Evolutionary conservation across 2,888 invertebrate genomes (phyloP).

Genomic region (Cheilosia impressa): DNA sequence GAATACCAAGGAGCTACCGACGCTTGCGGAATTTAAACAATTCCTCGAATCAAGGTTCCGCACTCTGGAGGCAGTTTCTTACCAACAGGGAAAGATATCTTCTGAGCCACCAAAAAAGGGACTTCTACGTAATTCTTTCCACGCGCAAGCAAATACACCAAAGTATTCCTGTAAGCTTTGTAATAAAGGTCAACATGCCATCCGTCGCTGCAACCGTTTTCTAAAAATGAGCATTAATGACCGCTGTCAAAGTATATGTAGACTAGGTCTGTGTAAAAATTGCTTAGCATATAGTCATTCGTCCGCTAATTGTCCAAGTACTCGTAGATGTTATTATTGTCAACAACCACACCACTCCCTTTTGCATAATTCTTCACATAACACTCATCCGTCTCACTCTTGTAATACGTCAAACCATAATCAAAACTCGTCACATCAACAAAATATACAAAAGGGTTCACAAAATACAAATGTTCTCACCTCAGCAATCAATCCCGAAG

Average conservation of each 20-base stretch:
- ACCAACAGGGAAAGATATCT: not conserved
- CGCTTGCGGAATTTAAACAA: not conserved
- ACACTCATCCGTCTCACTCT: not conserved
- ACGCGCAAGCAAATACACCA: not conserved
- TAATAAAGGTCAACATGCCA: not conserved
- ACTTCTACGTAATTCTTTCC: not conserved
- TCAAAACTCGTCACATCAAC: not conserved
- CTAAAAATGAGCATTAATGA: slow-evolving; percentile 4
- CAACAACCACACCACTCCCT: slow-evolving; percentile 12
- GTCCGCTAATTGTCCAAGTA: slow-evolving; percentile 6
- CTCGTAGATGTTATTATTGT: not conserved
- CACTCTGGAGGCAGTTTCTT: not conserved
- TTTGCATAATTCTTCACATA: not conserved
- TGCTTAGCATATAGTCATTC: not conserved
- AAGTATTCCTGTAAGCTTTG: slow-evolving; percentile 6
- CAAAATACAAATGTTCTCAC: not conserved
- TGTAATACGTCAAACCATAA: not conserved
- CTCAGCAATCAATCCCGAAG: not conserved
- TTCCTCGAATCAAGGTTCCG: not conserved
- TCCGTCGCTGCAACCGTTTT: not conserved
- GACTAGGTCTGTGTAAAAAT: not conserved
- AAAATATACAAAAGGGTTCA: not conserved
- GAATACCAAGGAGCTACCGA: not conserved
- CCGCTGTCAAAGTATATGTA: not conserved
- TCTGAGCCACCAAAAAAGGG: not conserved